These are phyloP conservation scores for Dinoponera quadriceps DNA, from an alignment of 1,140 invertebrate species.

Conservation along the genomic window DNA sequence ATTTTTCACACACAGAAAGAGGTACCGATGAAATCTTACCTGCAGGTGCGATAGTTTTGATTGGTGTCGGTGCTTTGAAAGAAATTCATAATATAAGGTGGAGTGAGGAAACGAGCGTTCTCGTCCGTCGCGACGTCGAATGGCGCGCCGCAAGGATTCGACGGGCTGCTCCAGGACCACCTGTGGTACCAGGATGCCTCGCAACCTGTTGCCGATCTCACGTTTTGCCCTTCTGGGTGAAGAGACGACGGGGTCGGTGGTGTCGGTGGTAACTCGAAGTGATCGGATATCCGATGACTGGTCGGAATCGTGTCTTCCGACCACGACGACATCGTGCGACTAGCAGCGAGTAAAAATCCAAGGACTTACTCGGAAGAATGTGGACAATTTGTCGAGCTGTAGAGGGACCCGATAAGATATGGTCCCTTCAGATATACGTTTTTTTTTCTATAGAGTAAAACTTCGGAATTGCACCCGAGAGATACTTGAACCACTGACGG, in stretches of 20 bases:
- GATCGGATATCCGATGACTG: conserved; percentile 46
- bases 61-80: conserved; percentile 50
- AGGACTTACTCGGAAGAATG: no score
- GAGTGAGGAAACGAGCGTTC: conserved; percentile 1
- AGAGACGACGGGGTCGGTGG: conserved; percentile 52
- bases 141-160: conserved; percentile 33
- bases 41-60: conserved; percentile 67
- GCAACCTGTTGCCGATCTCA: conserved; percentile 43
- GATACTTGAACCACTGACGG: neutral
- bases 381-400: no score
- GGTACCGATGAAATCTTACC: conserved; percentile 42
- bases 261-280: conserved; percentile 69
- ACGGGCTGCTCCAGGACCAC: conserved; percentile 49
- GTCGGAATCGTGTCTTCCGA: conserved; percentile 21
- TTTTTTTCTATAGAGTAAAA: no score
- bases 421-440: no score
- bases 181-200: conserved; percentile 61
- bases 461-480: no score
- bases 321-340: conserved; percentile 51
- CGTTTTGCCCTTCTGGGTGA: conserved; percentile 45
- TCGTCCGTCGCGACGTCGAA: conserved; percentile 14
- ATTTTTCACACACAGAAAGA: no score
- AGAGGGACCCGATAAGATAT: no score
- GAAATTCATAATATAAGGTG: conserved; percentile 25
- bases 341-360: neutral